Evolutionary conservation across 2,888 invertebrate genomes (phyloP).

Genomic region (Drosophila quasianomalipes): DNA sequence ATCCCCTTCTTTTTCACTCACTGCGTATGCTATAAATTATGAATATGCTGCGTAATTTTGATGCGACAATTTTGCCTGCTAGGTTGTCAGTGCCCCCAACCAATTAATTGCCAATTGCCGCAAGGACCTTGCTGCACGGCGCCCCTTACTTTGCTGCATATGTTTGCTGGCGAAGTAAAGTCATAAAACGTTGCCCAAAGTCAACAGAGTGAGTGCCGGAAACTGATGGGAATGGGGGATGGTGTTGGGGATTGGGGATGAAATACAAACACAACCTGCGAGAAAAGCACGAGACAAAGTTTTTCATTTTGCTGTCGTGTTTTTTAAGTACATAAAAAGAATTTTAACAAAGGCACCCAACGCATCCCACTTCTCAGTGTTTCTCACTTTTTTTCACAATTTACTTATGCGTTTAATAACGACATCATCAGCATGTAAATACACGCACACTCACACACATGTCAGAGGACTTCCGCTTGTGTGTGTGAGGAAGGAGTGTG

Average conservation of each 20-base stretch:
- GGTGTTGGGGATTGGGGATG: not conserved
- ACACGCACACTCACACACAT: constrained; percentile 28
- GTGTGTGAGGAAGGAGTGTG: constrained; percentile 27
- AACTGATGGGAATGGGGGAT: not conserved
- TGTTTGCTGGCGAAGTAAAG: constrained; percentile 61
- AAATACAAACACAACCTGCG: constrained; percentile 46
- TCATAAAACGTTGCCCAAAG: constrained; percentile 68
- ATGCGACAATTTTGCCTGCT: constrained; percentile 45
- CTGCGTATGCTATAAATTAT: constrained; percentile 73
- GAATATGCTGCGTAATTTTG: constrained; percentile 62
- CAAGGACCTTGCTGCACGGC: constrained; percentile 14
- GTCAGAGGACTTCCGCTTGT: constrained; percentile 10
- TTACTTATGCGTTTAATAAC: constrained; percentile 81
- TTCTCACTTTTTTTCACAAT: constrained; percentile 60
- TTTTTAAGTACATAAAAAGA: constrained; percentile 43
- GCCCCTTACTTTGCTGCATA: constrained; percentile 20
- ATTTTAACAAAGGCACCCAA: constrained; percentile 34
- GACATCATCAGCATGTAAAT: constrained; percentile 76
- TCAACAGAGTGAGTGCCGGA: constrained; percentile 32
- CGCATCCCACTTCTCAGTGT: constrained; percentile 1
- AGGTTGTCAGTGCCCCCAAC: constrained; percentile 23
- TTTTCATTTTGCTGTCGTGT: constrained; percentile 53
- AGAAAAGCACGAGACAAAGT: constrained; percentile 35
- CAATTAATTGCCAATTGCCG: constrained; percentile 76
- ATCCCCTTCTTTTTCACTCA: constrained; percentile 9